Evolutionary conservation across 2,113 vertebrate species (phyloP).

Genomic region (Mellivora capensis): DNA sequence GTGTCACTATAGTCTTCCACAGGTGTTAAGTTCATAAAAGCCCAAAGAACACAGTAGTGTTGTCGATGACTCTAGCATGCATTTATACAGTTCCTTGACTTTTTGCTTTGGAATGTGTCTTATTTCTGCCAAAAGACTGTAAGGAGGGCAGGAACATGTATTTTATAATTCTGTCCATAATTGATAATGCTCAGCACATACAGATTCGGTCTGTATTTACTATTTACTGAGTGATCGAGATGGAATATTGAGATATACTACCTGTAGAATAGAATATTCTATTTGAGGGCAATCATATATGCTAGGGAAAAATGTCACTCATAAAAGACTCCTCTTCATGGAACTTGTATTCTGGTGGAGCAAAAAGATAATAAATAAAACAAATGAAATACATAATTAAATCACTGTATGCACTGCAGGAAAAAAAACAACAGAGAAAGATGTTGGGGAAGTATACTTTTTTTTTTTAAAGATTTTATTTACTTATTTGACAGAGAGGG

Average conservation of each 20-base stretch:
- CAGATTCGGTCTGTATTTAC: neutral
- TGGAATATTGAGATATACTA: neutral
- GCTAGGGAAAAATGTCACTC: neutral
- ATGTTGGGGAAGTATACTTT: neutral
- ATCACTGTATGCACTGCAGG: neutral
- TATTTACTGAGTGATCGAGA: neutral
- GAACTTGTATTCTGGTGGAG: neutral
- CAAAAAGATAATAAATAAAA: neutral
- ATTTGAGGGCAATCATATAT: neutral
- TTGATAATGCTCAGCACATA: neutral
- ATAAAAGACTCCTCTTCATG: conserved; percentile 4
- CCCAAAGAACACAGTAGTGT: neutral
- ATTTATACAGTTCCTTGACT: neutral
- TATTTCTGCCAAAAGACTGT: neutral
- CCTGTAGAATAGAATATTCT: neutral
- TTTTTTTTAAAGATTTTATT: neutral
- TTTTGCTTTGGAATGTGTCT: neutral
- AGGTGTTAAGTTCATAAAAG: neutral
- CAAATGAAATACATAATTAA: neutral
- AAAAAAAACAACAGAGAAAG: neutral
- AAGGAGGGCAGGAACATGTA: neutral
- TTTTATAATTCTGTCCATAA: neutral
- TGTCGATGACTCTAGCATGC: neutral
- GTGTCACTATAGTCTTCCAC: neutral
- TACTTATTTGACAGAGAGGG: too few species aligned